These are phyloP conservation scores for Corythucha ciliata DNA, from an alignment of 2,888 invertebrate species.

Conservation along the genomic window DNA sequence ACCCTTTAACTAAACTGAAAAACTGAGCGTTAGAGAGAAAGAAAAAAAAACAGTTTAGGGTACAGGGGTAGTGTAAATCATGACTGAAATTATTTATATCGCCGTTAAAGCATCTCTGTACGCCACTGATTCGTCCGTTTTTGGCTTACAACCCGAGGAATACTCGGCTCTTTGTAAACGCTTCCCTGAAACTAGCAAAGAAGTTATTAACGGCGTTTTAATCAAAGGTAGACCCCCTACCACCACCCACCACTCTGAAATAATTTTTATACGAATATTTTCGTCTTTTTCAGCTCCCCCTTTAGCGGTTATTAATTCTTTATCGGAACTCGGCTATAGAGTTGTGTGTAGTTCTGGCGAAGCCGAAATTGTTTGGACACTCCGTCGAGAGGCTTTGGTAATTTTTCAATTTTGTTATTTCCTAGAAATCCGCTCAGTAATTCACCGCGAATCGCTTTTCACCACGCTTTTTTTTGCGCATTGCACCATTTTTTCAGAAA, in stretches of 20 bases:
- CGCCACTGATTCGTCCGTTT: constrained; percentile 62
- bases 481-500: too few relatives aligned
- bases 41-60: background rate
- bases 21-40: background rate
- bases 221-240: constrained; percentile 55
- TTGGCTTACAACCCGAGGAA: constrained; percentile 65
- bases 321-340: constrained; percentile 68
- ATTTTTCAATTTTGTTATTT: constrained; percentile 17
- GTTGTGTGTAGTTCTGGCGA: constrained; percentile 70
- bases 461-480: too few relatives aligned
- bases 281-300: constrained; percentile 48
- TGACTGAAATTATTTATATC: constrained; percentile 52
- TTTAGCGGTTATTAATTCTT: constrained; percentile 59
- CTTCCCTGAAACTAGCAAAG: constrained; percentile 53
- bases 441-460: too few relatives aligned
- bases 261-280: too few relatives aligned
- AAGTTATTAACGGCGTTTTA: constrained; percentile 62
- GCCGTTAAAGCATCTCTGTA: constrained; percentile 72
- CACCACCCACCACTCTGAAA: too few relatives aligned
- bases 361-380: constrained; percentile 72
- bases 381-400: constrained; percentile 54
- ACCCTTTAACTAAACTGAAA: constrained; percentile 46
- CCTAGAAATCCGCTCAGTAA: too few relatives aligned
- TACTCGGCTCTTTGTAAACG: constrained; percentile 58
- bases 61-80: constrained; percentile 18